A percentile compares a stretch with the other conserved stretches of the same genome.
Evolutionary conservation across 2,888 invertebrate genomes (phyloP).

Genomic region (Chelonus formosanus): DNA sequence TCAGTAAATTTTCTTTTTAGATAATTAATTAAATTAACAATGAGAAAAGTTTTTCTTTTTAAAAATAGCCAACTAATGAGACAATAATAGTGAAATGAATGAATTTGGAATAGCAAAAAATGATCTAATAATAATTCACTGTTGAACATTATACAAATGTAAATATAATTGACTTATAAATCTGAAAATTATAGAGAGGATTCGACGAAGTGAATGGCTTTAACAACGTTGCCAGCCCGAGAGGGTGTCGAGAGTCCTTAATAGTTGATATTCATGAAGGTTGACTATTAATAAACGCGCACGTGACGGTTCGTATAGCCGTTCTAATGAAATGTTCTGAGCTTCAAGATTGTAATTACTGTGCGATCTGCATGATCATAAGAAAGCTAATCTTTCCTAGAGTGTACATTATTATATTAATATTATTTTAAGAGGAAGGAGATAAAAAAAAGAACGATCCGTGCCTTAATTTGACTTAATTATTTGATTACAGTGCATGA

Average conservation of each 20-base stretch:
- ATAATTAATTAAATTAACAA: no score
- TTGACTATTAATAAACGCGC: conserved; percentile 59
- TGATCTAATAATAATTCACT: no score
- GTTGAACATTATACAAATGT: no score
- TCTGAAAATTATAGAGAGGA: conserved; percentile 27
- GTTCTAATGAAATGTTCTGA: conserved; percentile 50
- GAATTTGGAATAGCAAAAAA: no score
- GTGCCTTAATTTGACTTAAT: conserved; percentile 34
- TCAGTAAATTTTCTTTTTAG: no score
- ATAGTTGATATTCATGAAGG: conserved; percentile 61
- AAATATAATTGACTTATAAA: conserved; percentile 11
- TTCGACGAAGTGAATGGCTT: conserved; percentile 47
- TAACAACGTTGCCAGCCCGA: conserved; percentile 31
- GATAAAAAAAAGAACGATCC: conserved; percentile 9
- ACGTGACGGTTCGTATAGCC: conserved; percentile 45
- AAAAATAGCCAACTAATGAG: no score
- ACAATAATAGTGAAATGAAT: no score
- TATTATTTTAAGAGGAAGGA: background rate
- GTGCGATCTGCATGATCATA: conserved; percentile 15
- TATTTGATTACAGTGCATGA: conserved; percentile 73
- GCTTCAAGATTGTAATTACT: conserved; percentile 24
- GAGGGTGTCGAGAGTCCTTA: conserved; percentile 52
- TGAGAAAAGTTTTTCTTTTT: no score
- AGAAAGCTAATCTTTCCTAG: background rate
- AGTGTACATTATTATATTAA: background rate